Conservation (phyloP, 2,113 vertebrate genomes). For the Alaudala cheleensis region DNA sequence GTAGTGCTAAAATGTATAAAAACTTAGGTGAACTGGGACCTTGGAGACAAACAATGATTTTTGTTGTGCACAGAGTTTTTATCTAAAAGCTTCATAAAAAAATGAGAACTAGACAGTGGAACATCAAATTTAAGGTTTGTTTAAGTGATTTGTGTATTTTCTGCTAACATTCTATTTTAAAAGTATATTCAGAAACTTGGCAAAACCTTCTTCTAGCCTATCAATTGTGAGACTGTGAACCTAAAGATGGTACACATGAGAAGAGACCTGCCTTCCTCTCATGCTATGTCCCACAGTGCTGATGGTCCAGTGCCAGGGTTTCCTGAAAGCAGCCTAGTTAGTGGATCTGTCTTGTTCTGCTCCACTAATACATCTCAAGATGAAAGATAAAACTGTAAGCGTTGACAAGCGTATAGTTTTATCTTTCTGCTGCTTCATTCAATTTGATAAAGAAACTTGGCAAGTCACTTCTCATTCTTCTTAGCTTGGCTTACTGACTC, state of each 20-base stretch:
- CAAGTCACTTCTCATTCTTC: not conserved
- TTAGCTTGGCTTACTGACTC: not conserved
- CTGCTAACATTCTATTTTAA: not conserved
- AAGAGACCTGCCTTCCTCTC: not conserved
- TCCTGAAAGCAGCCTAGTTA: not conserved
- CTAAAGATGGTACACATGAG: not conserved
- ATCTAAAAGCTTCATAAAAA: not conserved
- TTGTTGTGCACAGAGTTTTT: fast-evolving
- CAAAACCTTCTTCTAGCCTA: not conserved
- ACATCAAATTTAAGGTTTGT: not conserved
- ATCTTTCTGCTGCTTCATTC: not conserved
- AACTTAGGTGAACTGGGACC: not conserved
- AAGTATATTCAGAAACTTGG: not conserved
- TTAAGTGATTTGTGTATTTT: not conserved
- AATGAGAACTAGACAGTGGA: not conserved
- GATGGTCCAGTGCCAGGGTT: fast-evolving
- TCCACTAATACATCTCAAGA: not conserved
- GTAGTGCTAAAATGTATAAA: not conserved
- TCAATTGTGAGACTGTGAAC: not conserved
- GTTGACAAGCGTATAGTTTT: not conserved
- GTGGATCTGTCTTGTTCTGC: not conserved
- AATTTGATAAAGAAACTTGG: conserved; percentile 4
- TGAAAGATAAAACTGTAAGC: not conserved
- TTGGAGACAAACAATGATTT: not conserved
- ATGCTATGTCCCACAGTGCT: not conserved